These are phyloP conservation scores for Hyperoodon ampullatus DNA, from an alignment of 2,113 vertebrate species.

Conservation along the genomic window DNA sequence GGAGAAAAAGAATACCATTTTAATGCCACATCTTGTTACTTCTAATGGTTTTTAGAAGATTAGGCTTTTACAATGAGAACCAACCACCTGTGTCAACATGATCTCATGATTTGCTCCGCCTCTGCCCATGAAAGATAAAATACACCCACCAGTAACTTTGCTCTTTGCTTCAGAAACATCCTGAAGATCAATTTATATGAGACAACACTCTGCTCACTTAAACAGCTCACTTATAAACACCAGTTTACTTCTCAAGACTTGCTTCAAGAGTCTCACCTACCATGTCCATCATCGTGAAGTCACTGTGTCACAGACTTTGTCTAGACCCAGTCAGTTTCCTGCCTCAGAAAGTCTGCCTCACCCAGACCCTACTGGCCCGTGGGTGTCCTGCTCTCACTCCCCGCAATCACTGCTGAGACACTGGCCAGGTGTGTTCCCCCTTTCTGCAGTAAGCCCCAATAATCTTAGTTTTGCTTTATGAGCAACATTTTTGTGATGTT, in stretches of 20 bases:
- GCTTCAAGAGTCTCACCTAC: background rate
- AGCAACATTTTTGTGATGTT: background rate
- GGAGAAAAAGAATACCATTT: too few relatives aligned
- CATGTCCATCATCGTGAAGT: fast-evolving
- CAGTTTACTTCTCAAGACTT: background rate
- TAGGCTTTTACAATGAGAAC: background rate
- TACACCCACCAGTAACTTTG: too few relatives aligned
- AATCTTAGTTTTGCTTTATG: background rate
- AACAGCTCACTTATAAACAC: background rate
- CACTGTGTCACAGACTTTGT: too few relatives aligned
- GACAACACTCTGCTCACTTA: too few relatives aligned
- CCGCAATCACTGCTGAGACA: background rate
- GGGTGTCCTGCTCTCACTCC: too few relatives aligned
- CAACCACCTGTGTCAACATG: background rate
- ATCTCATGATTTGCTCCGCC: background rate
- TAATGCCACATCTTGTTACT: fast-evolving
- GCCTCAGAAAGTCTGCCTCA: fast-evolving
- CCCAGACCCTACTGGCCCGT: background rate
- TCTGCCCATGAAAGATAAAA: background rate
- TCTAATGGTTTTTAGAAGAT: background rate
- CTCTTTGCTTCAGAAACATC: background rate
- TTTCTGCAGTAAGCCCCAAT: background rate
- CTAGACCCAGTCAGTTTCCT: background rate
- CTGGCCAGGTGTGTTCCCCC: fast-evolving
- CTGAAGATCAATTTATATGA: background rate